A percentile compares a stretch with the other conserved stretches of the same genome.
phyloP scores from a whole-genome alignment of 2,113 vertebrate genomes.

The Apodemus sylvaticus region DNA sequence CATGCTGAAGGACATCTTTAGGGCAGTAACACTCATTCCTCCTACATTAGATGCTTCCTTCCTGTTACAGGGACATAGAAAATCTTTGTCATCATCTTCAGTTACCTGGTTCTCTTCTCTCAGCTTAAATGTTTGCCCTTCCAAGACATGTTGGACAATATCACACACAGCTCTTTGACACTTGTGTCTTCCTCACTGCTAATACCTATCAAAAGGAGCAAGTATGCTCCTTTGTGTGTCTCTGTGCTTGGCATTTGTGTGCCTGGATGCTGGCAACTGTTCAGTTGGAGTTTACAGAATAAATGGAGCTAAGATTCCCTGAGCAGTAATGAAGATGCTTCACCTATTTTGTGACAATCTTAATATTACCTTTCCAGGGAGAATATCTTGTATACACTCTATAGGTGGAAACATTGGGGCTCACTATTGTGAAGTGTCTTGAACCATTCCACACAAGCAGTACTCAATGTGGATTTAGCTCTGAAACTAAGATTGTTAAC shows the following conservation, averaged over 20 bases:
- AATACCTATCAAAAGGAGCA: background rate
- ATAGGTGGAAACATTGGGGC: background rate
- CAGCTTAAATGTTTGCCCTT: background rate
- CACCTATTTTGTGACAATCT: background rate
- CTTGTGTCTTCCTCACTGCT: background rate
- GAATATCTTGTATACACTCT: background rate
- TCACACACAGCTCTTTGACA: fast-evolving
- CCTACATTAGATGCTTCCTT: background rate
- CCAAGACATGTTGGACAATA: background rate
- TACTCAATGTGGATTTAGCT: background rate
- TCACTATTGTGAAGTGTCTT: background rate
- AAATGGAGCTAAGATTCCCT: background rate
- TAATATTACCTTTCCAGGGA: background rate
- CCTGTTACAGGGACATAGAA: background rate
- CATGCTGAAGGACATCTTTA: background rate
- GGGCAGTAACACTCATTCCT: background rate
- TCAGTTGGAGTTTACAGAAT: background rate
- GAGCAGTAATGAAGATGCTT: background rate
- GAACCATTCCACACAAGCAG: background rate
- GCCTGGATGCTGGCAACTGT: background rate
- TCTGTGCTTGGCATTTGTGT: background rate
- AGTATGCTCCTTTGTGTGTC: background rate
- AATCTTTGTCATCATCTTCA: background rate
- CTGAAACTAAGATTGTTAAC: background rate
- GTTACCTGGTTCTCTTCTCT: background rate